Conservation (phyloP, 2,113 vertebrate species). For the Thamnaconus septentrionalis region DNA sequence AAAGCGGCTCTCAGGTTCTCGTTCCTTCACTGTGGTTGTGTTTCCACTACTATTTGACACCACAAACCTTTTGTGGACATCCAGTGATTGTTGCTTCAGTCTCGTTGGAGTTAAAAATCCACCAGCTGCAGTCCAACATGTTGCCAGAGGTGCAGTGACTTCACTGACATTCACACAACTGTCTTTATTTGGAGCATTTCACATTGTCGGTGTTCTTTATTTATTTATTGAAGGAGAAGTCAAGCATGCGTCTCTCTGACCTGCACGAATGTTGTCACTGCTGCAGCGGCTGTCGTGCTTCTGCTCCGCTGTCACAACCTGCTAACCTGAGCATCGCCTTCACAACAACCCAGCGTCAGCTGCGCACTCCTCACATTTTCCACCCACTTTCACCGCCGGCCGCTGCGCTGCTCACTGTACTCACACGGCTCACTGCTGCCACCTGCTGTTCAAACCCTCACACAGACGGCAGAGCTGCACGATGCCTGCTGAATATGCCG, state of each 20-base stretch:
- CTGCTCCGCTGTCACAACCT: not conserved
- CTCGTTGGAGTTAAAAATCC: not conserved
- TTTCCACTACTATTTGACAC: not conserved
- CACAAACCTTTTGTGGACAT: no score
- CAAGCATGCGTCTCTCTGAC: no score
- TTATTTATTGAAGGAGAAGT: no score
- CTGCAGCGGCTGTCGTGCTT: not conserved
- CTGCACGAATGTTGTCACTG: not conserved
- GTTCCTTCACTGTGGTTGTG: no score
- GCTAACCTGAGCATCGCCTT: not conserved
- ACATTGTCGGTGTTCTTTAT: no score
- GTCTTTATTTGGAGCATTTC: no score
- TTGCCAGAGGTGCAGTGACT: constrained; percentile 9
- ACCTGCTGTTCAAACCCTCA: constrained; percentile 42
- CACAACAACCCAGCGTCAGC: not conserved
- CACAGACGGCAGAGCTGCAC: not conserved
- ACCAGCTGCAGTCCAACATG: not conserved
- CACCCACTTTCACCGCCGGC: constrained; percentile 1
- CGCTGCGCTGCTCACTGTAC: not conserved
- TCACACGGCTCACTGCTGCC: constrained; percentile 25
- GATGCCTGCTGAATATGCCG: not conserved
- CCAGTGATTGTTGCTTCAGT: not conserved
- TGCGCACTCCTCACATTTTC: constrained; percentile 6
- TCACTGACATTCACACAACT: no score
- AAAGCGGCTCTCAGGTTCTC: no score